Conservation (phyloP, 64 coral and sea anemone species). For the Stichodactyla mertensii region DNA sequence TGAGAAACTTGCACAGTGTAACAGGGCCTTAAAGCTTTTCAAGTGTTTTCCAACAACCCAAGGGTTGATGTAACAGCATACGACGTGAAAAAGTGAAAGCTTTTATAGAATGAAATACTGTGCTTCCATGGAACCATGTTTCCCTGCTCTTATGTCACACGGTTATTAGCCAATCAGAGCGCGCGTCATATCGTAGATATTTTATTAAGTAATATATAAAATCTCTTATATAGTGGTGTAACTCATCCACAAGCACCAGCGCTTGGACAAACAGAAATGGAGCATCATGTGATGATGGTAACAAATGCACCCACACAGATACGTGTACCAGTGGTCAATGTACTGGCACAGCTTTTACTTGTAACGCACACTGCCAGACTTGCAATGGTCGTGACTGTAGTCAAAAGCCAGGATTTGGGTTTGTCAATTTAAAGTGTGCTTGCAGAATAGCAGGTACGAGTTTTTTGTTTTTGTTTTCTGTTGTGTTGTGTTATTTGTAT, state of each 20-base stretch:
- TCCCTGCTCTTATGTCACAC: no score
- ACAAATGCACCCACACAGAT: conserved; percentile 60
- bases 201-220: no score
- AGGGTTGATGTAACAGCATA: no score
- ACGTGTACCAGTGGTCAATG: conserved; percentile 66
- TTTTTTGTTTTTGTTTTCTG: neutral
- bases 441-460: conserved; percentile 77
- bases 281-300: conserved; percentile 65
- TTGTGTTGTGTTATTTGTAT: no score
- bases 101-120: no score
- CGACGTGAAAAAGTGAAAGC: no score
- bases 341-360: conserved; percentile 48
- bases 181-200: no score
- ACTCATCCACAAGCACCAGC: conserved; percentile 21
- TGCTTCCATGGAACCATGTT: no score
- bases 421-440: conserved; percentile 58
- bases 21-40: no score
- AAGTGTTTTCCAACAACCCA: no score
- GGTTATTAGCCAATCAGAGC: no score
- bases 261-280: conserved; percentile 54
- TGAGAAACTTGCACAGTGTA: no score
- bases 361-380: conserved; percentile 69
- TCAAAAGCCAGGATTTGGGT: conserved; percentile 81
- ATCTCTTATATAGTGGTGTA: conserved; percentile 40
- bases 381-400: conserved; percentile 80